These are phyloP conservation scores for Polia nebulosa DNA, from an alignment of 2,888 invertebrate species.

Conservation along the genomic window DNA sequence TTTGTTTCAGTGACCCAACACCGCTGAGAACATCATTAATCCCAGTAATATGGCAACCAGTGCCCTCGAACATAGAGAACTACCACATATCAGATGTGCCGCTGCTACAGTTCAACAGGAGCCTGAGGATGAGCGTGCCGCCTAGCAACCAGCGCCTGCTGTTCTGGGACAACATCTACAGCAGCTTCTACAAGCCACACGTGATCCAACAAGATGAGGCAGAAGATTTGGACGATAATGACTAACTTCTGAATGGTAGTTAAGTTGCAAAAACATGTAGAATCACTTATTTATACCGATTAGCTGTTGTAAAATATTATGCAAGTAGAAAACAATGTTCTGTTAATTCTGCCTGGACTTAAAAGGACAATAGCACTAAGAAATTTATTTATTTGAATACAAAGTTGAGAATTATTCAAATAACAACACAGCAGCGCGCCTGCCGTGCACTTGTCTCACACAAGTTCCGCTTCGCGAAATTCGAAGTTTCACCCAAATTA, in stretches of 20 bases:
- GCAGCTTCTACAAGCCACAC: conserved; percentile 76
- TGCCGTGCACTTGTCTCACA: conserved; percentile 23
- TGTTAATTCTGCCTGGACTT: conserved; percentile 5
- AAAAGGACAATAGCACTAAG: neutral
- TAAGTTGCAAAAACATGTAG: neutral
- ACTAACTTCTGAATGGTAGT: conserved; percentile 11
- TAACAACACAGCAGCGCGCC: conserved; percentile 12
- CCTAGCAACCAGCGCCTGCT: conserved; percentile 70
- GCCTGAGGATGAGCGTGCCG: conserved; percentile 66
- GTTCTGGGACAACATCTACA: conserved; percentile 85
- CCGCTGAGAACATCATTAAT: conserved; percentile 79
- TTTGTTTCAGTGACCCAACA: conserved; percentile 82
- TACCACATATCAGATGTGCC: conserved; percentile 69
- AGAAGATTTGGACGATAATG: conserved; percentile 52
- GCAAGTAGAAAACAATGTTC: conserved; percentile 19
- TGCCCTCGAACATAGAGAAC: conserved; percentile 55
- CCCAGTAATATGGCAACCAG: conserved; percentile 82
- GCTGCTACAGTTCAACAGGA: conserved; percentile 70
- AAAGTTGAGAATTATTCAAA: conserved; percentile 34
- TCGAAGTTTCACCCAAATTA: conserved; percentile 44
- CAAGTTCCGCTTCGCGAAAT: conserved; percentile 61
- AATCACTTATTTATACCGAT: conserved; percentile 5
- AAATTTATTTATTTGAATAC: conserved; percentile 23
- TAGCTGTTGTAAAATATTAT: conserved; percentile 17
- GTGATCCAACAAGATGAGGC: conserved; percentile 27